phyloP scores from a whole-genome alignment of 2,888 invertebrate species.

The Drosophila rellima region DNA sequence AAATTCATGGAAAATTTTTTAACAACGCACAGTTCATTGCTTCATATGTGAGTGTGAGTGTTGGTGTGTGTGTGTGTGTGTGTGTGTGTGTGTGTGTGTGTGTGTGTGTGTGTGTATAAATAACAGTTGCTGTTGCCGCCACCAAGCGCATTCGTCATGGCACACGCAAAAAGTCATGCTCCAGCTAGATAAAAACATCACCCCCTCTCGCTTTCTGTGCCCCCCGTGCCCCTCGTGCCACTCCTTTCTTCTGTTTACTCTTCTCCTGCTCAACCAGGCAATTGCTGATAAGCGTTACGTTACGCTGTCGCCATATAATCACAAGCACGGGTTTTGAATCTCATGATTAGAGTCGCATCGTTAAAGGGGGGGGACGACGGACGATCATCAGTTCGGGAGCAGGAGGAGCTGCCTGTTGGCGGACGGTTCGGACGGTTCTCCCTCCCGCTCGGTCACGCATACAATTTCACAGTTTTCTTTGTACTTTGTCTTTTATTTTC shows the following conservation, averaged over 20 bases:
- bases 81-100: conserved; percentile 2
- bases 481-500: conserved; percentile 4
- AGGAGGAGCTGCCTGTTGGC: neutral
- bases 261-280: neutral
- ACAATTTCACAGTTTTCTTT: conserved; percentile 26
- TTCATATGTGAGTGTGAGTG: conserved; percentile 24
- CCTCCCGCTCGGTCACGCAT: conserved; percentile 44
- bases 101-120: conserved; percentile 44
- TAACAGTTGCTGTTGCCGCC: conserved; percentile 51
- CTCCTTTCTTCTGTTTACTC: neutral
- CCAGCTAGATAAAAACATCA: conserved; percentile 71
- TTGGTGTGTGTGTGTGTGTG: too few species aligned
- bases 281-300: conserved; percentile 55
- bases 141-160: conserved; percentile 72
- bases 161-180: conserved; percentile 76
- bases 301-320: conserved; percentile 51
- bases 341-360: conserved; percentile 67
- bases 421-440: conserved; percentile 3
- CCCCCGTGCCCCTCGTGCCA: neutral
- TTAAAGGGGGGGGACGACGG: conserved; percentile 4
- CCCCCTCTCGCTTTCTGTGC: neutral
- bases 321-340: conserved; percentile 75
- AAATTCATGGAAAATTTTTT: conserved; percentile 79
- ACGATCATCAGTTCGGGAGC: neutral
- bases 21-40: conserved; percentile 75